A percentile compares a stretch with the other conserved stretches of the same genome.
Evolutionary conservation across 2,888 invertebrate genomes (phyloP).

Genomic region (Drosophila tripunctata): DNA sequence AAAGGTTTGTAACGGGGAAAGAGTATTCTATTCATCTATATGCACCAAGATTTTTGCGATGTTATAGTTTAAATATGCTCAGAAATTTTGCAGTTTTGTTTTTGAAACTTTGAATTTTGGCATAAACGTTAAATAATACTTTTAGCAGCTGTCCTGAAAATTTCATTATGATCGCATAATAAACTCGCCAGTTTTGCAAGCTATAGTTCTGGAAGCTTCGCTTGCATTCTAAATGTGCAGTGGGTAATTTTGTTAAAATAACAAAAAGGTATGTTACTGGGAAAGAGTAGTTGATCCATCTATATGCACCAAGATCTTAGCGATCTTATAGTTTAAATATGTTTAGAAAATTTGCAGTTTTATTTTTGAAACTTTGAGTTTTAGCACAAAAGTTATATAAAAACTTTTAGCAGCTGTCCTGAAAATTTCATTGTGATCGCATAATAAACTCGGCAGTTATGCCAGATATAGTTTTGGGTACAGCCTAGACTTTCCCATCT

Average conservation of each 20-base stretch:
- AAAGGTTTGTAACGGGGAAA: not conserved
- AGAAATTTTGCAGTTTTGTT: not conserved
- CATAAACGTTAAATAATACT: not conserved
- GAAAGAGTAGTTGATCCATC: no score
- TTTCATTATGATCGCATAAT: not conserved
- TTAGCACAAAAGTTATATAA: not conserved
- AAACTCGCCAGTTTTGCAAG: not conserved
- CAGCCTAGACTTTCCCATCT: no score
- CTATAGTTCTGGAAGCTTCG: not conserved
- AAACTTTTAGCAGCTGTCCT: not conserved
- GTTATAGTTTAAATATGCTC: no score
- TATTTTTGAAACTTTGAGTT: not conserved
- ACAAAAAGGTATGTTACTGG: no score
- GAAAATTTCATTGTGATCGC: not conserved
- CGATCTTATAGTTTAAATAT: no score
- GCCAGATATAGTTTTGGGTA: not conserved
- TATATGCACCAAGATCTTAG: no score
- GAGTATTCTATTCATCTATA: no score
- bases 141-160: not conserved
- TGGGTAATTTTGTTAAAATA: no score
- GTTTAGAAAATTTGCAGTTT: no score
- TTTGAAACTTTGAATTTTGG: no score
- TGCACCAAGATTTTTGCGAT: no score
- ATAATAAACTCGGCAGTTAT: not conserved
- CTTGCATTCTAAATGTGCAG: no score